A percentile compares a stretch with the other conserved stretches of the same genome.
phyloP scores from a whole-genome alignment of 2,113 vertebrate genomes.

The Corythornis cristatus region DNA sequence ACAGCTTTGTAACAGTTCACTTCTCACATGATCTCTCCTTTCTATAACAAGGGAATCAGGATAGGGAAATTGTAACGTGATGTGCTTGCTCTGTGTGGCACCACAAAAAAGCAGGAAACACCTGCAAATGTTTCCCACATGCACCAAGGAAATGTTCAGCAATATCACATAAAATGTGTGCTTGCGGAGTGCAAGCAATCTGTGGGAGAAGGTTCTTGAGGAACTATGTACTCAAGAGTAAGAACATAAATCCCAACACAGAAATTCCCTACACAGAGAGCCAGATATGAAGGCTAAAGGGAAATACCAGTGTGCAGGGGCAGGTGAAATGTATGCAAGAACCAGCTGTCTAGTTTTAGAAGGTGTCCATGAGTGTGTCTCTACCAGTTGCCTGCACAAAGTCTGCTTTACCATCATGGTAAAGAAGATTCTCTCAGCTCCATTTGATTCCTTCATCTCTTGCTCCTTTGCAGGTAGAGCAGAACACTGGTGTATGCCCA shows the following conservation, averaged over 20 bases:
- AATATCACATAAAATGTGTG: background rate
- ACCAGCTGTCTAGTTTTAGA: background rate
- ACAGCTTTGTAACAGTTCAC: background rate
- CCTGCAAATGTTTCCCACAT: background rate
- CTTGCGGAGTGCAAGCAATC: background rate
- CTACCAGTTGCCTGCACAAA: background rate
- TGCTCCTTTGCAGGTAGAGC: background rate
- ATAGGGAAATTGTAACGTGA: background rate
- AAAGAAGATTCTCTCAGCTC: background rate
- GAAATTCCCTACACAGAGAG: background rate
- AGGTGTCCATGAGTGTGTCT: background rate
- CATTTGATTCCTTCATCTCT: background rate
- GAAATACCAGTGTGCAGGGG: background rate
- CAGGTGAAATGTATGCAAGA: background rate
- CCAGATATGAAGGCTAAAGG: background rate
- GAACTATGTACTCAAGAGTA: background rate
- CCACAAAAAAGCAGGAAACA: background rate
- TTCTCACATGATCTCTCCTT: background rate
- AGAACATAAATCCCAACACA: background rate
- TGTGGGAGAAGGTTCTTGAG: background rate
- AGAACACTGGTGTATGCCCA: fast-evolving
- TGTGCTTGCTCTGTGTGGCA: background rate
- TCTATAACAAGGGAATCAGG: background rate
- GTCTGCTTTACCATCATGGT: background rate
- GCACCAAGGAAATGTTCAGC: background rate